These are phyloP conservation scores for Eupithecia pulchellata DNA, from an alignment of 2,888 invertebrate species.

Conservation along the genomic window DNA sequence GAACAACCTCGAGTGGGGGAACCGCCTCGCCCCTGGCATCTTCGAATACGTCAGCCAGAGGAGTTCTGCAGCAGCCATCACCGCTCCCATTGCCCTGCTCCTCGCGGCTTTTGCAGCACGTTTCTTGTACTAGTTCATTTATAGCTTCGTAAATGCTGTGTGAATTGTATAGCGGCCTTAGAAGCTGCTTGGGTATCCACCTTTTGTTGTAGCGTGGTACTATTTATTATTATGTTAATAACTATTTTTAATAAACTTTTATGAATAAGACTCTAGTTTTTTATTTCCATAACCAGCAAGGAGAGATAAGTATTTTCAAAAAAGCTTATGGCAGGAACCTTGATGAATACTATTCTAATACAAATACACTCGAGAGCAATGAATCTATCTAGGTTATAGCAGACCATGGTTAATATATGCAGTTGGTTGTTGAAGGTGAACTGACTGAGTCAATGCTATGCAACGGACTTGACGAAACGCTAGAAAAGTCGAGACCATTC, in stretches of 20 bases:
- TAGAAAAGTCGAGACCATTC: not conserved
- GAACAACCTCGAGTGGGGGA: slow-evolving; percentile 70
- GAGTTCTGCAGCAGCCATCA: slow-evolving; percentile 56
- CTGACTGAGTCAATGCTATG: not conserved
- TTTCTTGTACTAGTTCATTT: slow-evolving; percentile 55
- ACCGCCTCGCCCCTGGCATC: slow-evolving; percentile 57
- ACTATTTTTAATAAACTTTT: slow-evolving; percentile 17
- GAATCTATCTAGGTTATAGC: no score
- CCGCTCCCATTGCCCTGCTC: slow-evolving; percentile 61
- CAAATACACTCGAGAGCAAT: no score
- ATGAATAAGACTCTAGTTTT: not conserved
- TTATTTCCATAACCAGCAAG: not conserved
- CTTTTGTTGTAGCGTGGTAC: slow-evolving; percentile 28
- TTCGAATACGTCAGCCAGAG: slow-evolving; percentile 51
- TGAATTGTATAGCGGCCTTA: not conserved
- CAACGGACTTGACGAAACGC: not conserved
- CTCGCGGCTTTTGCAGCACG: slow-evolving; percentile 57
- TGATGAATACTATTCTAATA: no score
- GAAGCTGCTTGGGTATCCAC: slow-evolving; percentile 28
- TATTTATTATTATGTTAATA: slow-evolving; percentile 19
- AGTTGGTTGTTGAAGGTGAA: not conserved
- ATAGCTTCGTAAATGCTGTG: not conserved
- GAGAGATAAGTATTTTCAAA: no score
- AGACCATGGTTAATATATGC: no score
- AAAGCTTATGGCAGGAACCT: no score